Conservation (phyloP, 2,888 invertebrate species). For the Busseola fusca region DNA sequence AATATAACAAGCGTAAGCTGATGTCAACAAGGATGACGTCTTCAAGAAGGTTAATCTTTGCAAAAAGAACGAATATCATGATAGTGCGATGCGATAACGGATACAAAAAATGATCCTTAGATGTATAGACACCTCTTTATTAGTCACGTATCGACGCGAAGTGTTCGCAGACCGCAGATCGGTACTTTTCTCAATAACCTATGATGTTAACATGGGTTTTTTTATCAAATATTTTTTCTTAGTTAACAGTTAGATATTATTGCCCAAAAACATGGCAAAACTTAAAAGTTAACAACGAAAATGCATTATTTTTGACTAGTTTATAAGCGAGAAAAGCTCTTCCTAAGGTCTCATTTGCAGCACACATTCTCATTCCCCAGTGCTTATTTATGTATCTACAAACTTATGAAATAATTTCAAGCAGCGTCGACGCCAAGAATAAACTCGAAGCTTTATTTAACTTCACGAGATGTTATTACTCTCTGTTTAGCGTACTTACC, state of each 20-base stretch:
- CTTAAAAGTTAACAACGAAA: background rate
- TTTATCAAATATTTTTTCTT: constrained; percentile 8
- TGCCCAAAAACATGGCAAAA: background rate
- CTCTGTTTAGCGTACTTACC: constrained; percentile 52
- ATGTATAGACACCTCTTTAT: constrained; percentile 53
- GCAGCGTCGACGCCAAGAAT: constrained; percentile 25
- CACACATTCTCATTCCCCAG: constrained; percentile 13
- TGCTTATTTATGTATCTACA: constrained; percentile 15
- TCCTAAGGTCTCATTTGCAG: constrained; percentile 11
- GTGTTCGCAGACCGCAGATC: constrained; percentile 33
- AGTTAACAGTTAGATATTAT: background rate
- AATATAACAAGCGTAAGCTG: constrained; percentile 75
- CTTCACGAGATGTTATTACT: constrained; percentile 46
- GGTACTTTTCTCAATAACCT: constrained; percentile 21
- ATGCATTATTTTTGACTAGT: background rate
- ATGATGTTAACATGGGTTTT: constrained; percentile 26
- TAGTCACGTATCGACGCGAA: constrained; percentile 54
- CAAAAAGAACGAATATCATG: constrained; percentile 70
- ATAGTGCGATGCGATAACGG: constrained; percentile 57
- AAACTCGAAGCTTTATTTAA: constrained; percentile 40
- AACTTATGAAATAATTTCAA: constrained; percentile 39
- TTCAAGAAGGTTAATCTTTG: constrained; percentile 66
- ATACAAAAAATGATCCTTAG: constrained; percentile 54
- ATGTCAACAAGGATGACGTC: constrained; percentile 84
- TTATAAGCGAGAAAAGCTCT: background rate